phyloP scores from a whole-genome alignment of 2,888 invertebrate genomes.

The Cantharis rustica region DNA sequence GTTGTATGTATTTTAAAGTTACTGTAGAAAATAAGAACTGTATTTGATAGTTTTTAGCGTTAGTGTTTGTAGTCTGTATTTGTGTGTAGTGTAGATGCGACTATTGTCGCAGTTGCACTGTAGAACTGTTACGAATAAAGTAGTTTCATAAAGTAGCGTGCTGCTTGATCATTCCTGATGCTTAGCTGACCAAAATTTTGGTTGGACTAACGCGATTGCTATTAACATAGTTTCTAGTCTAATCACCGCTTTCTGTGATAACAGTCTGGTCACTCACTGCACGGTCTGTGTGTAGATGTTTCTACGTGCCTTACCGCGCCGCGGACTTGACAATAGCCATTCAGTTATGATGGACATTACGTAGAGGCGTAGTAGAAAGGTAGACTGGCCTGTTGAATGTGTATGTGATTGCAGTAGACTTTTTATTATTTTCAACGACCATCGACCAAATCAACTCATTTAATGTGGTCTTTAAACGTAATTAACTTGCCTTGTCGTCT shows the following conservation, averaged over 20 bases:
- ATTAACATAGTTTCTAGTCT: slow-evolving; percentile 47
- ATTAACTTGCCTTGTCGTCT: slow-evolving; percentile 51
- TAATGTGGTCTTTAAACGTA: slow-evolving; percentile 20
- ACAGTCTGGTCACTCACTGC: slow-evolving; percentile 55
- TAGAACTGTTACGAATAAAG: slow-evolving; percentile 62
- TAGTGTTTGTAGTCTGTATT: slow-evolving; percentile 56
- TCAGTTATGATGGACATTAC: slow-evolving; percentile 35
- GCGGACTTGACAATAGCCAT: slow-evolving; percentile 44
- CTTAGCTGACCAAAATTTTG: slow-evolving; percentile 38
- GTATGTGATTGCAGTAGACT: slow-evolving; percentile 43
- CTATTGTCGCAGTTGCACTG: slow-evolving; percentile 56
- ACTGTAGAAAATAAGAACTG: slow-evolving; percentile 54
- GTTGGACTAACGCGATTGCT: slow-evolving; percentile 44
- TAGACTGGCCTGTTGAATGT: slow-evolving; percentile 52
- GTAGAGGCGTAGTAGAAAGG: slow-evolving; percentile 37
- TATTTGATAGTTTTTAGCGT: slow-evolving; percentile 47
- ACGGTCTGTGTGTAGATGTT: slow-evolving; percentile 56
- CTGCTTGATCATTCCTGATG: slow-evolving; percentile 56
- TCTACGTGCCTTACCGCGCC: slow-evolving; percentile 53
- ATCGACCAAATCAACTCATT: slow-evolving; percentile 23
- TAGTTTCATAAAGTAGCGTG: slow-evolving; percentile 61
- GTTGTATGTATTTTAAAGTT: slow-evolving; percentile 55
- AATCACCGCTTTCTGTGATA: slow-evolving; percentile 57
- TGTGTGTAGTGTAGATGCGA: slow-evolving; percentile 56
- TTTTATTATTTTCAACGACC: slow-evolving; percentile 24